phyloP scores from a whole-genome alignment of 2,888 invertebrate genomes.

The Miltochrista miniata region DNA sequence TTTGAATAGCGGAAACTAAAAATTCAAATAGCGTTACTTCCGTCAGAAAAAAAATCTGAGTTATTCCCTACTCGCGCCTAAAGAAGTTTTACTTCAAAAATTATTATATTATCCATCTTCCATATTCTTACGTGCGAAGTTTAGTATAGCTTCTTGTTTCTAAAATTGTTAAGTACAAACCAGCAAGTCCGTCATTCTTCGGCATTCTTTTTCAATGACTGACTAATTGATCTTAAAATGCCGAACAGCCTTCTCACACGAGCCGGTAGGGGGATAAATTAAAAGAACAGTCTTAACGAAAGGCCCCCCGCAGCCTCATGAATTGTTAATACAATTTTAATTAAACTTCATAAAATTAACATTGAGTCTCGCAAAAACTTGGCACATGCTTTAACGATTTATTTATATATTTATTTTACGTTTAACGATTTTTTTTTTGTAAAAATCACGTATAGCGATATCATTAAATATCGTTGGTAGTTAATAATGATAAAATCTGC shows the following conservation, averaged over 20 bases:
- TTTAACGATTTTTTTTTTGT: conserved; percentile 39
- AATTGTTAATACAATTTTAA: conserved; percentile 64
- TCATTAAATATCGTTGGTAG: conserved; percentile 30
- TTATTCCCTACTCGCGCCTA: too few species aligned
- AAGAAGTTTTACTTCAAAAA: too few species aligned
- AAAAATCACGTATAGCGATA: conserved; percentile 18
- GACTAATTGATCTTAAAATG: conserved; percentile 30
- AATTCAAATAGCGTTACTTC: too few species aligned
- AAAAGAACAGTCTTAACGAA: conserved; percentile 37
- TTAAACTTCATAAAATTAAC: conserved; percentile 59
- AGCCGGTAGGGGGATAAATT: conserved; percentile 27
- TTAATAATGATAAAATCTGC: conserved; percentile 14
- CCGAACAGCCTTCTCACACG: conserved; percentile 23
- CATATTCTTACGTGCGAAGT: too few species aligned
- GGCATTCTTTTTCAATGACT: conserved; percentile 15
- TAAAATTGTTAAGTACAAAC: too few species aligned
- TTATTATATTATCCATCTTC: too few species aligned
- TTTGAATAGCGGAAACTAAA: too few species aligned
- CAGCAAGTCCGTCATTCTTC: conserved; percentile 9
- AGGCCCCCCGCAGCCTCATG: conserved; percentile 57
- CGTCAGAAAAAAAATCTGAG: too few species aligned
- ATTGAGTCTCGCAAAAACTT: conserved; percentile 34
- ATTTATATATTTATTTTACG: too few species aligned
- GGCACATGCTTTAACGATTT: conserved; percentile 23
- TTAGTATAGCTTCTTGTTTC: too few species aligned